Evolutionary conservation across 2,797 vertebrate species (phyloP).

Genomic region (Sebastes alutus): DNA sequence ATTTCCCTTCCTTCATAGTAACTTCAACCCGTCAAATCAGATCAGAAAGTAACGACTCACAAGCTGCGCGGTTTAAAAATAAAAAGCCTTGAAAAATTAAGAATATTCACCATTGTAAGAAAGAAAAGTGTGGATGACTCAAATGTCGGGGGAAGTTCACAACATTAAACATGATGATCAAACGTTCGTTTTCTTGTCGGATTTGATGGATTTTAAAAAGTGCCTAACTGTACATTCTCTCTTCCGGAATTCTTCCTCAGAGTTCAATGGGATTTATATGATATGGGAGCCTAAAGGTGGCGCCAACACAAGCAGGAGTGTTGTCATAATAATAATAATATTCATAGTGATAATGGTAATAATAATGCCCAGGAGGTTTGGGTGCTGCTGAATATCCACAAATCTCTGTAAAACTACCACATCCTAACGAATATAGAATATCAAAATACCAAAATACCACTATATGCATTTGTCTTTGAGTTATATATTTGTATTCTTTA

Average conservation of each 20-base stretch:
- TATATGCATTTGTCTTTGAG: conserved; percentile 44
- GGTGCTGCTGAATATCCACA: conserved; percentile 57
- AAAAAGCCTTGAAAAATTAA: background rate
- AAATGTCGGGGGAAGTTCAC: background rate
- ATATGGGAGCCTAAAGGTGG: background rate
- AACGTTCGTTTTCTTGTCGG: background rate
- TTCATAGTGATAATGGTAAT: background rate
- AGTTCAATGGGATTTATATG: background rate
- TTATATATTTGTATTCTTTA: conserved; percentile 68
- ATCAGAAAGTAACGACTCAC: conserved; percentile 4
- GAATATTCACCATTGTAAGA: background rate
- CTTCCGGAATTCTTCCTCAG: conserved; percentile 4
- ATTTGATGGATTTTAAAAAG: background rate
- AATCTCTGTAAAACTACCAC: conserved; percentile 79
- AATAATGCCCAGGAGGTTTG: conserved; percentile 63
- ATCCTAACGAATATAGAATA: conserved; percentile 81
- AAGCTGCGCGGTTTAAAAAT: background rate
- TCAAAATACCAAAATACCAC: conserved; percentile 82
- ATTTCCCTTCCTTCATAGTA: conserved; percentile 69
- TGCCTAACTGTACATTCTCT: conserved; percentile 26
- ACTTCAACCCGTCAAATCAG: conserved; percentile 37
- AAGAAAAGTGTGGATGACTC: background rate
- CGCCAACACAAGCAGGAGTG: conserved; percentile 25
- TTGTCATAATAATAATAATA: background rate
- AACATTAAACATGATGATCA: background rate